Base-by-base conservation (phyloP, 1,140 invertebrate genomes). In the Lamellibrachia luymesi region DNA sequence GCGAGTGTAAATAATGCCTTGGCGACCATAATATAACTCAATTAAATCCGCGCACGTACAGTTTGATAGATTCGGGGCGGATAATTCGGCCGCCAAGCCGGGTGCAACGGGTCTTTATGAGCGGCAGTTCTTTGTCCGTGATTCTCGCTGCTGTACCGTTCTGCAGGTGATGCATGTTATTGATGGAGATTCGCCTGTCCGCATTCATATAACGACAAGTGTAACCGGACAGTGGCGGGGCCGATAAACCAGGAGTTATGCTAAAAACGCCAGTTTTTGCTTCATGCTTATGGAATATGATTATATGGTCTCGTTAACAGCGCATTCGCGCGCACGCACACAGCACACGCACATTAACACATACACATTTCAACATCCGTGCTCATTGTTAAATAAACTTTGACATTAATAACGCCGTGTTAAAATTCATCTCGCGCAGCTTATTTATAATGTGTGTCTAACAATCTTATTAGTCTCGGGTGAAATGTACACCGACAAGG, bases 1-100 rank as follows among this genome's bases (percentile, higher is more conserved):
- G 64, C 64, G 64, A 80, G 64, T 80, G 64, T 80, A 80, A 80
- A 80, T 80, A 80, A 80, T 80, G 64, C 64, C 64, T 80, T 80
- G 64, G 64, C 64, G 64, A 2, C 64, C 64, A 80, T 80, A 80
- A 80, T 80, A 80, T 80, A 80, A 80, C 64, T 80, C 64, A 80
- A 80, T 80, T 80, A 80, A 80, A 80, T 80, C 64, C 13, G 64
- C 64, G 64, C 64, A 80, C 64, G 64, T 80, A 80, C 64, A 80
- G 64, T 80, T 80, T 80, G 64, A 80, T 80, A 80, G 64, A 80
- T 22, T 17, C 64, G 2, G 64, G 64, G 64, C 64, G 64, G 64
- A 80, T 10, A 22, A 80, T 10, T 22, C 4, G 25, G 64, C 64
- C 2, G 8, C 8, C 64, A 22, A 22, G 64, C 64, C 1, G 64